Conservation (phyloP, 2,113 vertebrate species). For the Taurulus bubalis region DNA sequence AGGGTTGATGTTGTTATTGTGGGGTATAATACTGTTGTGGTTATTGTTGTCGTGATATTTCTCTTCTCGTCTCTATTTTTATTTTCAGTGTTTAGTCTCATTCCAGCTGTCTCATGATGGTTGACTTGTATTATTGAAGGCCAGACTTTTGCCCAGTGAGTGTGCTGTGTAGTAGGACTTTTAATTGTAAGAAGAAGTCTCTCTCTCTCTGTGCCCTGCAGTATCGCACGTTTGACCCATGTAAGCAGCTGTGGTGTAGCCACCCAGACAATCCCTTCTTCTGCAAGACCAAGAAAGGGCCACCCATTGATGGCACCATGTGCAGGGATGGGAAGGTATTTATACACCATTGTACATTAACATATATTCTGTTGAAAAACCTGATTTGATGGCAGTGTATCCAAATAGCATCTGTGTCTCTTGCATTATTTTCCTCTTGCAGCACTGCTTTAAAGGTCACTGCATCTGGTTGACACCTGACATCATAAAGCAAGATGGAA, state of each 20-base stretch:
- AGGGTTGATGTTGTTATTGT: conserved; percentile 65
- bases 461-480: conserved; percentile 97
- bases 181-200: conserved; percentile 47
- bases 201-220: conserved; percentile 77
- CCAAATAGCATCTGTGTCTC: background rate
- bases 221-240: conserved; percentile 97
- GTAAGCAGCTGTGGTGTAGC: conserved; percentile 98
- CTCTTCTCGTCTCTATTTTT: conserved; percentile 63
- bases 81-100: conserved; percentile 60
- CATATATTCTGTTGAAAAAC: background rate
- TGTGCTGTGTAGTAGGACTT: background rate
- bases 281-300: conserved; percentile 99
- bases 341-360: background rate
- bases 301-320: conserved; percentile 95
- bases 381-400: background rate
- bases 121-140: conserved; percentile 26
- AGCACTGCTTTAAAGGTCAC: conserved; percentile 99
- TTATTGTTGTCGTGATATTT: conserved; percentile 66
- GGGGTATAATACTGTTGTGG: conserved; percentile 55
- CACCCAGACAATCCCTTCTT: conserved; percentile 98
- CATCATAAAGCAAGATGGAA: conserved; percentile 96
- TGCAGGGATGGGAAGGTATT: conserved; percentile 94
- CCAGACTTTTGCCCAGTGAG: conserved; percentile 22
- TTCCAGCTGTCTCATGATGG: conserved; percentile 50
- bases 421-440: conserved; percentile 44